These are phyloP conservation scores for Arenaria interpres DNA, from an alignment of 2,113 vertebrate genomes.

Conservation along the genomic window DNA sequence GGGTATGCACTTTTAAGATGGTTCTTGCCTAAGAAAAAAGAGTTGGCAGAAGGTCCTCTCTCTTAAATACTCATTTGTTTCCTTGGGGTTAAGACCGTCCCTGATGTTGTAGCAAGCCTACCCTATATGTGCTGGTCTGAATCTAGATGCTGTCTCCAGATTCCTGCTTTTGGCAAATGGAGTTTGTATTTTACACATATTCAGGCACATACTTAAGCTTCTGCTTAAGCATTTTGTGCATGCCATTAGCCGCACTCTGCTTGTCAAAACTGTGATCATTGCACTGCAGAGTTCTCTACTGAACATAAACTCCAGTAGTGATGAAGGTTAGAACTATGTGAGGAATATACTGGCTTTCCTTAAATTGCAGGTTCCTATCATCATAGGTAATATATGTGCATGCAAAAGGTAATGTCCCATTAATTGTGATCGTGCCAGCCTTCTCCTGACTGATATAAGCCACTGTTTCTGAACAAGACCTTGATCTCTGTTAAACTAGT, in stretches of 20 bases:
- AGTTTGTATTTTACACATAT: neutral
- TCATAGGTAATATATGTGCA: neutral
- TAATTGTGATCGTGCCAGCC: neutral
- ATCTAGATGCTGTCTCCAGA: neutral
- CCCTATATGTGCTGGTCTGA: neutral
- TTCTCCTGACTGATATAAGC: neutral
- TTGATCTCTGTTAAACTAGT: neutral
- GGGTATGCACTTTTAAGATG: neutral
- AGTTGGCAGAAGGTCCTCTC: neutral
- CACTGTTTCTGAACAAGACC: neutral
- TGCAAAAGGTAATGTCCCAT: neutral
- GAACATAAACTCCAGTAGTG: neutral
- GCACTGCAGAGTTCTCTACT: neutral
- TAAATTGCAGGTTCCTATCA: neutral
- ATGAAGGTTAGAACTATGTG: neutral
- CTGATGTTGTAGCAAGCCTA: neutral
- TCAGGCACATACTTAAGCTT: neutral
- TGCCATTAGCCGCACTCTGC: neutral
- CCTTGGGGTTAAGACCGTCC: neutral
- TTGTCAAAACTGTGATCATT: neutral
- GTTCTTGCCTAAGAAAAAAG: neutral
- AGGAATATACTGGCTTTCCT: neutral
- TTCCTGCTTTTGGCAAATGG: neutral
- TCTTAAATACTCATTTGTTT: neutral
- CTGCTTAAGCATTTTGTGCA: neutral